These are phyloP conservation scores for Cylindroiulus punctatus DNA, from an alignment of 2,888 invertebrate genomes.

Conservation along the genomic window DNA sequence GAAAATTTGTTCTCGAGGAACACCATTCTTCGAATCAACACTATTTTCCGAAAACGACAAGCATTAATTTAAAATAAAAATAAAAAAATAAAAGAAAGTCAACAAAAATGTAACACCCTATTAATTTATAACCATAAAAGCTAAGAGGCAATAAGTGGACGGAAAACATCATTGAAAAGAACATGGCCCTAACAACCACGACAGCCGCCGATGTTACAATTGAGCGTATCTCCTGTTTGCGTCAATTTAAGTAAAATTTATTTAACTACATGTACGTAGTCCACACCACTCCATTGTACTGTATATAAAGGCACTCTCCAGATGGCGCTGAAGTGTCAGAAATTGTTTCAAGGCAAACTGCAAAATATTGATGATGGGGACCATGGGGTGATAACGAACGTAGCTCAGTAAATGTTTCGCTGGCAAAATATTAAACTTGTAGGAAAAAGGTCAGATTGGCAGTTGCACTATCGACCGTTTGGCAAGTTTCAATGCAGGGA, in stretches of 20 bases:
- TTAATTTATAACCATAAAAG: not conserved
- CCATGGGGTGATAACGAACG: too few relatives aligned
- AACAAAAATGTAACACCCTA: not conserved
- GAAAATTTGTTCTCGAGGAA: not conserved
- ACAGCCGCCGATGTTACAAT: not conserved
- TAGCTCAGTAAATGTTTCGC: too few relatives aligned
- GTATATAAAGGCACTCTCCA: not conserved
- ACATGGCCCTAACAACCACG: not conserved
- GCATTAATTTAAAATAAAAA: not conserved
- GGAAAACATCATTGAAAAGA: not conserved
- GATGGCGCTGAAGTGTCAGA: not conserved
- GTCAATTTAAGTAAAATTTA: constrained; percentile 1
- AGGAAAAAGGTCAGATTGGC: not conserved
- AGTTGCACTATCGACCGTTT: not conserved
- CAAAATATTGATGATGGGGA: too few relatives aligned
- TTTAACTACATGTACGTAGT: not conserved
- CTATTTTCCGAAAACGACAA: not conserved
- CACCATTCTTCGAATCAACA: not conserved
- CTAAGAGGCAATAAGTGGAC: not conserved
- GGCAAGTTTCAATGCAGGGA: not conserved
- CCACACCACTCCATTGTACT: not conserved
- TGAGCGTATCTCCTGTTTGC: constrained; percentile 20
- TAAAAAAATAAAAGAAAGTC: not conserved
- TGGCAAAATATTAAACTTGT: not conserved
- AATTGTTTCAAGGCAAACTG: not conserved